phyloP scores from a whole-genome alignment of 1,140 invertebrate species.

The Brachystomella parvula region DNA sequence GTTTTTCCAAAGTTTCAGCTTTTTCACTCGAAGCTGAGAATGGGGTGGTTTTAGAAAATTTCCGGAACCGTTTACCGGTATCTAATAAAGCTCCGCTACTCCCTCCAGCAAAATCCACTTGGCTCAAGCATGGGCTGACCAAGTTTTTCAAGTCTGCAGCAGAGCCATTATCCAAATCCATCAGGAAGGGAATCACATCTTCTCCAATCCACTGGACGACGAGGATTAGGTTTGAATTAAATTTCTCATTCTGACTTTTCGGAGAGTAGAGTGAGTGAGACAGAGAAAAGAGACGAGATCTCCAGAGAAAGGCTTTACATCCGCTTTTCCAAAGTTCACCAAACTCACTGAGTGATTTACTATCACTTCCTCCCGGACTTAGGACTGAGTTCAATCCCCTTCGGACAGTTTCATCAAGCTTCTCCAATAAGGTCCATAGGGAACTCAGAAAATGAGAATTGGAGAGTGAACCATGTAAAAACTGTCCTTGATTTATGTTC shows the following conservation, averaged over 20 bases:
- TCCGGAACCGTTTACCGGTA: slow-evolving; percentile 14
- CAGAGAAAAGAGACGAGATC: slow-evolving; percentile 17
- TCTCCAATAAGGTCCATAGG: background rate
- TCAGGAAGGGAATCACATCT: slow-evolving; percentile 14
- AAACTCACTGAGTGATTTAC: background rate
- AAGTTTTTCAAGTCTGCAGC: background rate
- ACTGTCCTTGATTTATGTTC: slow-evolving; percentile 6
- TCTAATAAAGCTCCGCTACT: slow-evolving; percentile 2
- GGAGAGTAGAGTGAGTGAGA: slow-evolving; percentile 9
- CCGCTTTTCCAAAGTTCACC: slow-evolving; percentile 23
- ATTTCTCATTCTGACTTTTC: slow-evolving; percentile 20
- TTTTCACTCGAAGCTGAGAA: slow-evolving; percentile 2
- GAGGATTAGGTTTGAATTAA: slow-evolving; percentile 26
- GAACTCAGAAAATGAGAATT: background rate
- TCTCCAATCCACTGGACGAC: slow-evolving; percentile 29
- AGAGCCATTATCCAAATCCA: background rate
- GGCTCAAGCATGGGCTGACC: slow-evolving; percentile 9
- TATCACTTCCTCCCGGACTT: background rate
- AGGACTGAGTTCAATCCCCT: background rate
- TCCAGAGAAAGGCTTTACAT: slow-evolving; percentile 20
- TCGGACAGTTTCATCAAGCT: background rate
- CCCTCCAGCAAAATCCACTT: slow-evolving; percentile 18
- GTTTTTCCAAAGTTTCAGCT: background rate
- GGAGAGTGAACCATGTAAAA: background rate
- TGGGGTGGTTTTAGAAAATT: background rate